A percentile compares a stretch with the other conserved stretches of the same genome.
Evolutionary conservation across 2,888 invertebrate species (phyloP).

Genomic region (Conomelus anceps): DNA sequence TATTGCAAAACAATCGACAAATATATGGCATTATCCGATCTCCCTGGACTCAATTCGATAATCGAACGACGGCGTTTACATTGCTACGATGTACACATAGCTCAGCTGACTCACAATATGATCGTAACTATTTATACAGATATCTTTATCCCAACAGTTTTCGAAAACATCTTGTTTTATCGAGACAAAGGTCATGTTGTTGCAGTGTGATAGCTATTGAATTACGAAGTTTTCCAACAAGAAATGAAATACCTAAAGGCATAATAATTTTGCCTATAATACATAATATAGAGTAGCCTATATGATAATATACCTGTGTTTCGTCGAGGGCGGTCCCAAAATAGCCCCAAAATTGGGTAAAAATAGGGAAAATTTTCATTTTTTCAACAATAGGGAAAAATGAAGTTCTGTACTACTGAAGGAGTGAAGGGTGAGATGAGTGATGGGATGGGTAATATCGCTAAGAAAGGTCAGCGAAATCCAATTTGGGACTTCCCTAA

Average conservation of each 20-base stretch:
- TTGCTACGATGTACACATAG: background rate
- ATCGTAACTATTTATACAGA: background rate
- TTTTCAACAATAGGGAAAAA: background rate
- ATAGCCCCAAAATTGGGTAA: too few relatives aligned
- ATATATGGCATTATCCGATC: background rate
- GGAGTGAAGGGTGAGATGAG: too few relatives aligned
- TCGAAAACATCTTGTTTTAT: background rate
- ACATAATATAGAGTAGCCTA: too few relatives aligned
- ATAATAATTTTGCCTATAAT: too few relatives aligned
- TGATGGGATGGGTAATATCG: too few relatives aligned
- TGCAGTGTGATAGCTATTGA: background rate
- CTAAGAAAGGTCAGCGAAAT: too few relatives aligned
- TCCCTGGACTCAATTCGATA: background rate
- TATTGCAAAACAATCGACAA: background rate
- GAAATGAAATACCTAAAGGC: background rate
- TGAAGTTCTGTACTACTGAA: too few relatives aligned
- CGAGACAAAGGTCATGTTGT: background rate
- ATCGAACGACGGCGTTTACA: background rate
- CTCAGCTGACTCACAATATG: background rate
- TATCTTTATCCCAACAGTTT: background rate
- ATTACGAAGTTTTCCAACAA: background rate
- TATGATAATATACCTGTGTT: too few relatives aligned
- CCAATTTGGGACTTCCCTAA: too few relatives aligned
- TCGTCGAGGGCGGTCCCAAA: too few relatives aligned
- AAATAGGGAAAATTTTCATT: too few relatives aligned